These are phyloP conservation scores for Elephantulus edwardii DNA, from an alignment of 2,113 vertebrate genomes.

Conservation along the genomic window DNA sequence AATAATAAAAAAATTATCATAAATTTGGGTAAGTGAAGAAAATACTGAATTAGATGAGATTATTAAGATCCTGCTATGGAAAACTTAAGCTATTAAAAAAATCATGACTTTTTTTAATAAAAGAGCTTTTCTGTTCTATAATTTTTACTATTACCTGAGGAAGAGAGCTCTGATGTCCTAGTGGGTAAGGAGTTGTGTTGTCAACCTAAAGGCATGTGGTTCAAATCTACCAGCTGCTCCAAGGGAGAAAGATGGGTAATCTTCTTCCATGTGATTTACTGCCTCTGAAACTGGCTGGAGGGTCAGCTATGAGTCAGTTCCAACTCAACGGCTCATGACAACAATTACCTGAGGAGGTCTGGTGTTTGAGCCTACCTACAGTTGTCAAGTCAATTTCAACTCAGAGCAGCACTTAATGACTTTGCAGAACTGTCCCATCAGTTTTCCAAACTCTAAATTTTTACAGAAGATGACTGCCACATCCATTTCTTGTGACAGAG, in stretches of 20 bases:
- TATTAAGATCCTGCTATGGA: neutral
- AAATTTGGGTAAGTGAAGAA: neutral
- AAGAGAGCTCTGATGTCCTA: too few species aligned
- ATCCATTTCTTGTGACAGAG: neutral
- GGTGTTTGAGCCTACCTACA: neutral
- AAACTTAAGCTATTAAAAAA: neutral
- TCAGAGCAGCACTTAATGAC: too few species aligned
- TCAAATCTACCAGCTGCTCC: too few species aligned
- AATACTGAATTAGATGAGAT: neutral
- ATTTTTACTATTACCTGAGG: constrained; percentile 11
- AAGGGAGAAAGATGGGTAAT: too few species aligned
- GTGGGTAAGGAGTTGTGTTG: too few species aligned
- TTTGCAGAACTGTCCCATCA: neutral
- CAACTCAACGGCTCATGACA: too few species aligned
- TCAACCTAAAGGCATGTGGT: too few species aligned
- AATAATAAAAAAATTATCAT: constrained; percentile 12
- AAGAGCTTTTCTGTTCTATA: neutral
- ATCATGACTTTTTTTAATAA: neutral
- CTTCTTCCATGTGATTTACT: too few species aligned
- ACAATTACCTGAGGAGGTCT: constrained; percentile 19
- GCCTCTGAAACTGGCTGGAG: too few species aligned
- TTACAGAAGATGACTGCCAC: neutral
- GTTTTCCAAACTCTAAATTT: neutral
- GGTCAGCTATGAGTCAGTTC: too few species aligned
- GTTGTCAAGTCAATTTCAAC: too few species aligned